A percentile compares a stretch with the other conserved stretches of the same genome.
Evolutionary conservation across 2,888 invertebrate genomes (phyloP).

Genomic region (Campaea margaritaria): DNA sequence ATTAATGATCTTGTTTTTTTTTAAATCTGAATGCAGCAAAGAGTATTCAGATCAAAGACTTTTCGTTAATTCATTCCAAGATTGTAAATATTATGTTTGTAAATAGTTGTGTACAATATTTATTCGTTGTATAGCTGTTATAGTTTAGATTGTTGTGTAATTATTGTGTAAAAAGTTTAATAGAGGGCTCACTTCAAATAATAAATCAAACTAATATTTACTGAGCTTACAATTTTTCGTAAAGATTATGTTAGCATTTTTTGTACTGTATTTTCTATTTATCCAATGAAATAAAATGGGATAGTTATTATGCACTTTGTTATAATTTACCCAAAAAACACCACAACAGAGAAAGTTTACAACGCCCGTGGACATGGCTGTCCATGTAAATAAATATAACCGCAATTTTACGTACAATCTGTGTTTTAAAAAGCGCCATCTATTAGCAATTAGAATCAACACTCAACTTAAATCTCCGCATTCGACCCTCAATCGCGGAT

Average conservation of each 20-base stretch:
- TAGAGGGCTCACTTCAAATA: constrained; percentile 20
- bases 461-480: constrained; percentile 64
- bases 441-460: constrained; percentile 27
- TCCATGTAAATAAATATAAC: too few species aligned
- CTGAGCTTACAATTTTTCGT: constrained; percentile 18
- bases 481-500: constrained; percentile 71
- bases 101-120: constrained; percentile 29
- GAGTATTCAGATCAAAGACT: too few species aligned
- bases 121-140: constrained; percentile 36
- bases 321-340: constrained; percentile 10
- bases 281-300: constrained; percentile 46
- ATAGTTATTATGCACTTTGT: constrained; percentile 38
- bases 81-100: constrained; percentile 43
- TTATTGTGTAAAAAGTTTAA: constrained; percentile 13
- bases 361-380: constrained; percentile 1
- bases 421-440: constrained; percentile 6
- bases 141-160: constrained; percentile 37
- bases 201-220: constrained; percentile 14
- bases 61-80: constrained; percentile 29
- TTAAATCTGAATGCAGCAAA: too few species aligned
- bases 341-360: too few species aligned
- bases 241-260: constrained; percentile 24
- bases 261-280: constrained; percentile 41
- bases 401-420: too few species aligned
- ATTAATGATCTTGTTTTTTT: too few species aligned